Base-by-base conservation (phyloP, 2,797 vertebrate species). In the Taeniopygia guttata region DNA sequence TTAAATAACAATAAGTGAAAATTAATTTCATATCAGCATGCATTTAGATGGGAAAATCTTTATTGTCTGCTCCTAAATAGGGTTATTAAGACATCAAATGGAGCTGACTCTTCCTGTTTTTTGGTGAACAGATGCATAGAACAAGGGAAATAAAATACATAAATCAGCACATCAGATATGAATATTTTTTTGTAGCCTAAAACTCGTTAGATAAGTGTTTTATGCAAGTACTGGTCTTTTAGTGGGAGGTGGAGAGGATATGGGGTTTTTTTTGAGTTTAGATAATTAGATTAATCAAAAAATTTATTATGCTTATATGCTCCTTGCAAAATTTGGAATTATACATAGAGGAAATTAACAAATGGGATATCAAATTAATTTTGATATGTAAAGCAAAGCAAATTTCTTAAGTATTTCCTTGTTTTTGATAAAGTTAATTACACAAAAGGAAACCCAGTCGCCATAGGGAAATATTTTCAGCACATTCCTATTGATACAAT, bases 231-330 rank as follows among this genome's bases (percentile, higher is more conserved):
- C 2, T 3, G 0, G 3, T 3, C 10, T 62, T 76, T 59, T 0
- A 2, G 2, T 0, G 10, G 5, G 12, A 19, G 4, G 3, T 2
- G 1, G 7, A 46, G 6, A 43, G 6, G 5, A 26, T 15, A 58
- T 36, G 14, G 29, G 2, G 1, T 0, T 34, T 36, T 36, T 72
- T 79, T 51, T 80, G 4, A 36, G 4, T 13, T 3, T 55, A 22
- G 13, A 56, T 13, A 81, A 79, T 36, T 55, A 34, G 43, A 38
- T 17, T 13, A 3, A 73, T 51, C 49, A 3, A 38, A 55, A 43
- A 70, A n/a, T 4, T 56, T 81, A 18, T 10, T 27, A 11, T 38
- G 5, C 4, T 16, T 72, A 11, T 43, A 40, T 55, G n/a, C 64
- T 4, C 10, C 7, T 40, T 23, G 20, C 21, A 82, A 60, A 68